Conservation (phyloP, 2,113 vertebrate species). For the Oncorhynchus gorbuscha region DNA sequence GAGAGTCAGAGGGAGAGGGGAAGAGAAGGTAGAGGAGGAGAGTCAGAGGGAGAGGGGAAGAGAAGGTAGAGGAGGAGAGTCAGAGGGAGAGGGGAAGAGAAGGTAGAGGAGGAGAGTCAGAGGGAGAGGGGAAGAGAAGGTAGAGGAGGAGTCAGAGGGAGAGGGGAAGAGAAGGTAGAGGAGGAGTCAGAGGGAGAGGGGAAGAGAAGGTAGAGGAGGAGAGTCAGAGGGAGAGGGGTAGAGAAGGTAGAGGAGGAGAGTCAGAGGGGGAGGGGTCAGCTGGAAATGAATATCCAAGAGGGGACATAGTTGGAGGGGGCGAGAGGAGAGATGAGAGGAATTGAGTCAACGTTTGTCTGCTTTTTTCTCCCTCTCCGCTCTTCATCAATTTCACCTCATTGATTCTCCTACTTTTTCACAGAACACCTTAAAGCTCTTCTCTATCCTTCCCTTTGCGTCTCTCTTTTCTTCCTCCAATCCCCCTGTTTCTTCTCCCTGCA, state of each 20-base stretch:
- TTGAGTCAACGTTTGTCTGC: constrained; percentile 60
- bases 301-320: constrained; percentile 54
- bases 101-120: too few relatives aligned
- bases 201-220: too few relatives aligned
- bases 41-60: constrained; percentile 5
- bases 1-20: neutral
- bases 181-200: neutral
- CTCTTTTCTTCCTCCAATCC: constrained; percentile 47
- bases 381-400: constrained; percentile 64
- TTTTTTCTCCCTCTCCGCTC: constrained; percentile 32
- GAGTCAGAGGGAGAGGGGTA: too few relatives aligned
- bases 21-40: neutral
- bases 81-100: neutral
- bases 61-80: too few relatives aligned
- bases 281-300: constrained; percentile 57
- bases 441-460: constrained; percentile 15
- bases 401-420: constrained; percentile 54
- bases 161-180: neutral
- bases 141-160: neutral
- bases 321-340: constrained; percentile 54
- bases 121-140: constrained; percentile 3
- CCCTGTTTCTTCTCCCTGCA: constrained; percentile 45
- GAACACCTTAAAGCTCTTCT: constrained; percentile 51
- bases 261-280: constrained; percentile 5
- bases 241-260: too few relatives aligned